Conservation (phyloP, 2,113 vertebrate genomes). For the Parus major region DNA sequence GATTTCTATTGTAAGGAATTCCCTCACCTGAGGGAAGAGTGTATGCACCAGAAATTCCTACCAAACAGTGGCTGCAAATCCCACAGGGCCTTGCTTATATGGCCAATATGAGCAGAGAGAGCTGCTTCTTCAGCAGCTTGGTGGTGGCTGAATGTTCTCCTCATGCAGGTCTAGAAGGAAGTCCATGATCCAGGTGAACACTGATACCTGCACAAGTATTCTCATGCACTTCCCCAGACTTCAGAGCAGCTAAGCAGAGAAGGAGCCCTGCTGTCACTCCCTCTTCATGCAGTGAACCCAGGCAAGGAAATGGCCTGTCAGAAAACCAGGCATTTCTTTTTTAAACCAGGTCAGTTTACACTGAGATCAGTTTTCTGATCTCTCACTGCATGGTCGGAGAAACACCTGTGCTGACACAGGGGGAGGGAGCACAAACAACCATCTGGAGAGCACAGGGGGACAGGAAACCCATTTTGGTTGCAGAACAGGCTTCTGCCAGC, state of each 20-base stretch:
- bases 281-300: neutral
- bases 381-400: constrained; percentile 21
- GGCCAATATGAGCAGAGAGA: neutral
- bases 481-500: constrained; percentile 53
- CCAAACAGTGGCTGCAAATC: neutral
- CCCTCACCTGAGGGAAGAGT: neutral
- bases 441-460: constrained; percentile 46
- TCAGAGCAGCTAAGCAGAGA: neutral
- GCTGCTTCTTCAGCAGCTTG: neutral
- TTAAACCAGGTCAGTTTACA: constrained; percentile 44
- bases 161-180: neutral
- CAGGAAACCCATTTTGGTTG: constrained; percentile 57
- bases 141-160: neutral
- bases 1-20: neutral
- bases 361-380: constrained; percentile 44
- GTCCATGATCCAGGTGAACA: neutral
- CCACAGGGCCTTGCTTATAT: neutral
- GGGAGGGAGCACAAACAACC: neutral
- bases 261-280: neutral
- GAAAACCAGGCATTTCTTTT: neutral
- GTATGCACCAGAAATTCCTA: neutral
- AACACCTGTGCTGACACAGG: constrained; percentile 50
- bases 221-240: neutral
- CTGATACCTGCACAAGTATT: neutral
- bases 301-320: neutral